Conservation (phyloP, 2,113 vertebrate genomes). For the Tricholaema leucomelas region DNA sequence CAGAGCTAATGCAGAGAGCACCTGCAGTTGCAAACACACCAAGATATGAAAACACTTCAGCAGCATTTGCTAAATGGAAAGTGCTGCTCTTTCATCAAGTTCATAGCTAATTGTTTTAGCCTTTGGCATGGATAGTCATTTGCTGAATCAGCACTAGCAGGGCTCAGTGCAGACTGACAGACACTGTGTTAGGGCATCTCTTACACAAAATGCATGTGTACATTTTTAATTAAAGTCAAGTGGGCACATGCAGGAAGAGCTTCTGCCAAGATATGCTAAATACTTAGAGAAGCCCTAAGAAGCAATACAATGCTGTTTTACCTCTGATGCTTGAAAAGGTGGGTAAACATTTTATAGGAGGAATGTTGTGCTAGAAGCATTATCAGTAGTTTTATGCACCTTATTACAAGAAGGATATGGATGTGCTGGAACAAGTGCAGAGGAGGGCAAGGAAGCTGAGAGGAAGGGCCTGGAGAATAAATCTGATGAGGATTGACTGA, state of each 20-base stretch:
- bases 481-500: too few relatives aligned
- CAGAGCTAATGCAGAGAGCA: not conserved
- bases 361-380: not conserved
- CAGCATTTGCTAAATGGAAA: conserved; percentile 41
- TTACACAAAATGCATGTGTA: not conserved
- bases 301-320: not conserved
- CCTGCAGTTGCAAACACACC: conserved; percentile 15
- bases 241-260: not conserved
- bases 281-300: not conserved
- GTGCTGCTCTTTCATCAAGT: conserved; percentile 51
- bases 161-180: not conserved
- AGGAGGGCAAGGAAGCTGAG: too few relatives aligned
- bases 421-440: too few relatives aligned
- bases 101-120: conserved; percentile 60
- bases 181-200: not conserved
- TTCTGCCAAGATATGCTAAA: not conserved
- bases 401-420: too few relatives aligned
- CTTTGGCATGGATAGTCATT: not conserved
- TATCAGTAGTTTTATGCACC: not conserved
- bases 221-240: not conserved
- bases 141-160: conserved; percentile 25
- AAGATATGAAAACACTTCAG: conserved; percentile 33
- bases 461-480: too few relatives aligned
- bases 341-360: not conserved
- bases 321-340: not conserved